phyloP scores from a whole-genome alignment of 2,797 vertebrate species.

The Syngnathus rostellatus region DNA sequence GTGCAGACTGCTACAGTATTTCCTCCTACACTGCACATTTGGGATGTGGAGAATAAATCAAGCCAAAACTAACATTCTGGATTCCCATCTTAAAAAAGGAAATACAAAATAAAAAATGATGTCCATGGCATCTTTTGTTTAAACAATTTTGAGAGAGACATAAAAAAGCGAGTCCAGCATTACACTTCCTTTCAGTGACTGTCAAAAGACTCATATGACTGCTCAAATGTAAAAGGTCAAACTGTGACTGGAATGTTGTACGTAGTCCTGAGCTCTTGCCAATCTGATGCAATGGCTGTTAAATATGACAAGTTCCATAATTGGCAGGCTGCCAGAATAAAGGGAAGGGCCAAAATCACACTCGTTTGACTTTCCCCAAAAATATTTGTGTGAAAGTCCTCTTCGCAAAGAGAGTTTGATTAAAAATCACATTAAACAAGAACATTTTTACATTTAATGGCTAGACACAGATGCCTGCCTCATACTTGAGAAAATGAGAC shows the following conservation, averaged over 20 bases:
- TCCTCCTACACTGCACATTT: constrained; percentile 46
- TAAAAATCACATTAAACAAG: neutral
- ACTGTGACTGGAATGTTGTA: neutral
- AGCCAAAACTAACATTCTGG: constrained; percentile 61
- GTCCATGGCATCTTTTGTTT: constrained; percentile 28
- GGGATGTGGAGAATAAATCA: constrained; percentile 57
- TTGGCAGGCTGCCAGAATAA: neutral
- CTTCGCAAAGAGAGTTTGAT: neutral
- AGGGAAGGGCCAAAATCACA: neutral
- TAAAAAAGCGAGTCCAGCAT: constrained; percentile 10
- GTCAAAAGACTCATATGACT: constrained; percentile 11
- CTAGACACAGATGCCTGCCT: too few species aligned
- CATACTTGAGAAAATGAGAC: constrained; percentile 2
- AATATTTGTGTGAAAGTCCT: neutral
- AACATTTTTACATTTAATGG: neutral
- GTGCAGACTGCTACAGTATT: constrained; percentile 59
- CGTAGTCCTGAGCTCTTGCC: neutral
- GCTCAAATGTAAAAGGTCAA: neutral
- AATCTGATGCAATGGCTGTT: neutral
- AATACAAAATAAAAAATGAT: constrained; percentile 37
- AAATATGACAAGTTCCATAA: too few species aligned
- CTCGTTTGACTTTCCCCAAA: neutral
- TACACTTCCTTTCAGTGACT: constrained; percentile 5
- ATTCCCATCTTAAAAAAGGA: constrained; percentile 53
- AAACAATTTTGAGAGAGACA: constrained; percentile 30